These are phyloP conservation scores for Podocnemis expansa DNA, from an alignment of 2,113 vertebrate species.

Conservation along the genomic window DNA sequence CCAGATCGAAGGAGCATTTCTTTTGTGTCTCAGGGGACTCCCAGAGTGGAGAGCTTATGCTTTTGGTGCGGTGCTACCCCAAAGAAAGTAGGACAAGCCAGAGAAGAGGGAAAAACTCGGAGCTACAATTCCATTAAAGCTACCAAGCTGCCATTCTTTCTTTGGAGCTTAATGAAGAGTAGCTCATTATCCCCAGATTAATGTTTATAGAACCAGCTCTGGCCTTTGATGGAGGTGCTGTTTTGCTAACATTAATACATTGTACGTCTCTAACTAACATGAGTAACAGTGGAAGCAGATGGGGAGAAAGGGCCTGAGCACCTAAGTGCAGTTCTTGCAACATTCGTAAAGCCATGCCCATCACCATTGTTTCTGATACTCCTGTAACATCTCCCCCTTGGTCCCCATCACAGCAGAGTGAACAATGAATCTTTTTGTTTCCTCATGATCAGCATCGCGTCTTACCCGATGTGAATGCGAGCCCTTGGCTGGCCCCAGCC, in stretches of 20 bases:
- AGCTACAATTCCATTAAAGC: constrained; percentile 18
- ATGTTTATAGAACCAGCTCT: constrained; percentile 36
- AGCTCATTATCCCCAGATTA: constrained; percentile 31
- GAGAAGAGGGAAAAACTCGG: constrained; percentile 37
- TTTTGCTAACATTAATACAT: constrained; percentile 38
- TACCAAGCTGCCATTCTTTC: neutral
- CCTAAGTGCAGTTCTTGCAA: neutral
- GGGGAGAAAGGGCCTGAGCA: neutral
- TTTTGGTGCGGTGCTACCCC: neutral
- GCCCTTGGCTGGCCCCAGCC: neutral
- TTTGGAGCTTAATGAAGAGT: constrained; percentile 58
- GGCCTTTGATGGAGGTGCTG: constrained; percentile 45
- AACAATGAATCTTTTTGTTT: neutral
- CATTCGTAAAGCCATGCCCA: neutral
- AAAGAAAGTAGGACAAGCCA: constrained; percentile 46
- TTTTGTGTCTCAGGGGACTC: neutral
- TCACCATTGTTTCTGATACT: neutral
- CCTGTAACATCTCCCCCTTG: neutral
- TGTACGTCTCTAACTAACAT: constrained; percentile 18
- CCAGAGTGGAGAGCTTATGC: neutral
- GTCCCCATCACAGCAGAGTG: neutral
- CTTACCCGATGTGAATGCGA: neutral
- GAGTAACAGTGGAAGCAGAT: neutral
- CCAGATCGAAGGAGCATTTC: neutral
- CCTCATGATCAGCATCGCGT: neutral